A percentile compares a stretch with the other conserved stretches of the same genome.
These are phyloP conservation scores for Allygus modestus DNA, from an alignment of 2,888 invertebrate species.

Conservation along the genomic window DNA sequence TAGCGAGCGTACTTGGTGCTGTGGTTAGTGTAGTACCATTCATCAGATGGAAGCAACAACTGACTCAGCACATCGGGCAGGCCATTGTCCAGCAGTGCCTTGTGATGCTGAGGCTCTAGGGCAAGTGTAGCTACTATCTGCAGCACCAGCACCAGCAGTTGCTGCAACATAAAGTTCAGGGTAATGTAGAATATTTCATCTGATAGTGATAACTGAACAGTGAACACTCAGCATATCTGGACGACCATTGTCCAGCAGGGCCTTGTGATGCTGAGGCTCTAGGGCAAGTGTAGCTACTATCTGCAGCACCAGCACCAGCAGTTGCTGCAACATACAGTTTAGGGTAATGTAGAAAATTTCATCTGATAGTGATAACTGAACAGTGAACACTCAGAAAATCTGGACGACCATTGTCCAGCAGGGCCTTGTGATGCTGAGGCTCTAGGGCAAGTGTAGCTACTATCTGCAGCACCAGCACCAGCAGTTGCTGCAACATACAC, in stretches of 20 bases:
- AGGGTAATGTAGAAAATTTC: slow-evolving; percentile 84
- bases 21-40: slow-evolving; percentile 83
- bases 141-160: slow-evolving; percentile 80
- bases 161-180: slow-evolving; percentile 78
- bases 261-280: slow-evolving; percentile 77
- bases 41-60: slow-evolving; percentile 81
- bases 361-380: slow-evolving; percentile 81
- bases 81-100: slow-evolving; percentile 77
- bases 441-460: slow-evolving; percentile 79
- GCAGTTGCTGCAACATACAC: slow-evolving; percentile 77
- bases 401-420: slow-evolving; percentile 79
- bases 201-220: slow-evolving; percentile 80
- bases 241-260: slow-evolving; percentile 78
- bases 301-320: slow-evolving; percentile 80
- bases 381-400: slow-evolving; percentile 80
- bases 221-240: slow-evolving; percentile 80
- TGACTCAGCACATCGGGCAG: slow-evolving; percentile 80
- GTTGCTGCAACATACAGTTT: slow-evolving; percentile 78
- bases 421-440: slow-evolving; percentile 77
- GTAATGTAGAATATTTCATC: slow-evolving; percentile 84
- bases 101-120: slow-evolving; percentile 78
- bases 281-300: slow-evolving; percentile 79
- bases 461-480: slow-evolving; percentile 80
- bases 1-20: slow-evolving; percentile 80
- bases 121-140: slow-evolving; percentile 80